These are phyloP conservation scores for Synergus itoensis DNA, from an alignment of 2,888 invertebrate species.

Conservation along the genomic window DNA sequence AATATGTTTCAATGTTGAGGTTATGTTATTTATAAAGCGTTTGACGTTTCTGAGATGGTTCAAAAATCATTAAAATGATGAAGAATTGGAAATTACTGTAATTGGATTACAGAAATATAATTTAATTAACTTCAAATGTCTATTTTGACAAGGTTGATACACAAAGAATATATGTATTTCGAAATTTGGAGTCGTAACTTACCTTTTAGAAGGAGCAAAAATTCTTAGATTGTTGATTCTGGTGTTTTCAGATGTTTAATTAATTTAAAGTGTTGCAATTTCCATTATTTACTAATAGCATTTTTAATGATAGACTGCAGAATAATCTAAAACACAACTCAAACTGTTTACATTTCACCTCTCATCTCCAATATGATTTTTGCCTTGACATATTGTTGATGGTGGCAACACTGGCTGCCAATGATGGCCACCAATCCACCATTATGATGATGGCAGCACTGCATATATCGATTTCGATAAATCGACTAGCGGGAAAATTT, in stretches of 20 bases:
- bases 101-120: background rate
- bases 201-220: background rate
- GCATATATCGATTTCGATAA: too few relatives aligned
- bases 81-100: background rate
- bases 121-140: background rate
- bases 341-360: background rate
- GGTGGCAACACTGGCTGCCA: too few relatives aligned
- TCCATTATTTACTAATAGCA: background rate
- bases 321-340: background rate
- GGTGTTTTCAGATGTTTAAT: background rate
- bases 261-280: background rate
- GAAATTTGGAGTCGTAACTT: background rate
- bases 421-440: too few relatives aligned
- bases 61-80: too few relatives aligned
- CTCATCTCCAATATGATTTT: too few relatives aligned
- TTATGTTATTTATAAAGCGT: background rate
- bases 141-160: background rate
- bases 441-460: too few relatives aligned
- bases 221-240: background rate
- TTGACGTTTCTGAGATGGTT: background rate
- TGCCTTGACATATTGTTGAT: too few relatives aligned
- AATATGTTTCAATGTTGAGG: background rate
- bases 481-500: too few relatives aligned
- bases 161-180: background rate
- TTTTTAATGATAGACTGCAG: background rate